phyloP scores from a whole-genome alignment of 2,888 invertebrate genomes.

The Hypena proboscidalis region DNA sequence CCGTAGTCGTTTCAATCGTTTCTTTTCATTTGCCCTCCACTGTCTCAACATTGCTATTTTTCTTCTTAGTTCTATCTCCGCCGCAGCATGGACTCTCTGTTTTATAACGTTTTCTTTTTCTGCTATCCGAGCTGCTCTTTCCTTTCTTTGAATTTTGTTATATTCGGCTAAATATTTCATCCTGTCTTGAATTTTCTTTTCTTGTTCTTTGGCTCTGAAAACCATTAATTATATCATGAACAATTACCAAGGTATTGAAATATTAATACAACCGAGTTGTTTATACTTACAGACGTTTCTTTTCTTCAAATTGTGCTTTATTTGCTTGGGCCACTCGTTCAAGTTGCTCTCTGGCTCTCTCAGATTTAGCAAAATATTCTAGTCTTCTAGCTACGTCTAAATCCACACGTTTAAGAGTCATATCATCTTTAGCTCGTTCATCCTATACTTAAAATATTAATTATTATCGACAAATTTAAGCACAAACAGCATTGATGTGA shows the following conservation, averaged over 20 bases:
- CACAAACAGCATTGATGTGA: too few species aligned
- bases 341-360: conserved; percentile 67
- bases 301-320: conserved; percentile 73
- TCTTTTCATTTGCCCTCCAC: conserved; percentile 75
- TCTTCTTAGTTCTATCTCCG: conserved; percentile 73
- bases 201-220: conserved; percentile 72
- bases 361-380: conserved; percentile 61
- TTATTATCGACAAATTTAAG: too few species aligned
- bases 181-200: conserved; percentile 66
- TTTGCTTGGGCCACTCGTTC: conserved; percentile 63
- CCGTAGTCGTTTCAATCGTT: conserved; percentile 62
- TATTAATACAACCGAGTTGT: too few species aligned
- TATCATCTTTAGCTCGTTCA: conserved; percentile 71
- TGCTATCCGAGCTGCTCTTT: conserved; percentile 57
- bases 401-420: conserved; percentile 70
- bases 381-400: conserved; percentile 65
- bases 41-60: conserved; percentile 78
- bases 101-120: conserved; percentile 72
- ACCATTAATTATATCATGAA: too few species aligned
- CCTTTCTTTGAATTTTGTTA: conserved; percentile 67
- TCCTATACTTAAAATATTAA: too few species aligned
- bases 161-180: conserved; percentile 72
- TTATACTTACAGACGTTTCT: conserved; percentile 62
- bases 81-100: conserved; percentile 75
- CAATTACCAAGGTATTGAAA: background rate